Conservation (phyloP, 2,113 vertebrate genomes). For the Lepus americanus region DNA sequence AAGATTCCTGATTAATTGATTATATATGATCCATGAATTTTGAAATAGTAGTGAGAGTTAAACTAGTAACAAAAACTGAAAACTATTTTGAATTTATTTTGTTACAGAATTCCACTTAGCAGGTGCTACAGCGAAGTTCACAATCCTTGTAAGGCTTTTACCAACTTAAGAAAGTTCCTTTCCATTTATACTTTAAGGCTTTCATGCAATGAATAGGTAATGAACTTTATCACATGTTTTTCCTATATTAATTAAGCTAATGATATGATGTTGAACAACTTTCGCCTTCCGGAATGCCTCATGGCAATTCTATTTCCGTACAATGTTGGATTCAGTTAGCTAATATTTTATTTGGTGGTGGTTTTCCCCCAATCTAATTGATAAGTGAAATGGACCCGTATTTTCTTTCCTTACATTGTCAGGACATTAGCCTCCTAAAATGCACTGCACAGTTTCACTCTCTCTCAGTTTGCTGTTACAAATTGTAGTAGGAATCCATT, state of each 20-base stretch:
- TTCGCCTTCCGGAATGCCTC: background rate
- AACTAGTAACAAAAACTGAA: conserved; percentile 14
- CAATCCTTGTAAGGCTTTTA: background rate
- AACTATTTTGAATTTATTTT: conserved; percentile 41
- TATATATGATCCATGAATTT: conserved; percentile 21
- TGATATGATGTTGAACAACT: background rate
- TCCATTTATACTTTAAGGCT: background rate
- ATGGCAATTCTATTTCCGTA: conserved; percentile 17
- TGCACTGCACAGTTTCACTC: background rate
- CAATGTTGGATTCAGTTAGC: background rate
- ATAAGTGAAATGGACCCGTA: background rate
- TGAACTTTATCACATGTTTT: background rate
- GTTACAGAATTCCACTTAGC: background rate
- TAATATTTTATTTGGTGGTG: conserved; percentile 7
- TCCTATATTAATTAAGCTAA: background rate
- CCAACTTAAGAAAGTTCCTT: background rate
- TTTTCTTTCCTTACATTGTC: conserved; percentile 23
- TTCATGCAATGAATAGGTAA: background rate
- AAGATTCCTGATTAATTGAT: conserved; percentile 21
- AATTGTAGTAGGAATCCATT: background rate
- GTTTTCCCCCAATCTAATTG: background rate
- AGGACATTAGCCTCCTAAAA: background rate
- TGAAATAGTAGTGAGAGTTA: background rate
- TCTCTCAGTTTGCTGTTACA: background rate
- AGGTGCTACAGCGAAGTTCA: background rate